phyloP scores from a whole-genome alignment of 1,140 invertebrate genomes.

The Cydia fagiglandana region DNA sequence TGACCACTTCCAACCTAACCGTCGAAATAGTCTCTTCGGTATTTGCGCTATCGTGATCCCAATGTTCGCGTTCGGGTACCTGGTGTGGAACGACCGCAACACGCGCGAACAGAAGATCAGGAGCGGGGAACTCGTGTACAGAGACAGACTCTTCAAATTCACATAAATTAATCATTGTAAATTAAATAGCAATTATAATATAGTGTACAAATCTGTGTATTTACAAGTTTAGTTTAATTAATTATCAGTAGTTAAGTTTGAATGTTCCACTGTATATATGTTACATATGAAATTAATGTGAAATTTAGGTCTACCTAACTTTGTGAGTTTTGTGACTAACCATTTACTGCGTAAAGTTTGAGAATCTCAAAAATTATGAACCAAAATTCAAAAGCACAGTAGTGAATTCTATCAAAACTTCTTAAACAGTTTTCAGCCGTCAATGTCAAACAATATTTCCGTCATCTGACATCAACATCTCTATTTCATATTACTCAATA shows the following conservation, averaged over 20 bases:
- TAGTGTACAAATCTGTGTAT: slow-evolving; percentile 23
- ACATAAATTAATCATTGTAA: slow-evolving; percentile 32
- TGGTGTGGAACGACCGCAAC: slow-evolving; percentile 79
- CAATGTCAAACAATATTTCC: slow-evolving; percentile 2
- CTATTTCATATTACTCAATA: slow-evolving; percentile 33
- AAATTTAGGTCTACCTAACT: no score
- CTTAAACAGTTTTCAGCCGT: neutral
- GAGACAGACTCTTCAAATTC: slow-evolving; percentile 80
- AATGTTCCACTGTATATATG: no score
- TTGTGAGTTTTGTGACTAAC: neutral
- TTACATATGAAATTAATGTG: neutral
- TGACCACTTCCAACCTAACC: slow-evolving; percentile 85
- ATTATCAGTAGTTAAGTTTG: neutral
- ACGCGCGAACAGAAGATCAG: slow-evolving; percentile 80
- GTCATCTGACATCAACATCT: slow-evolving; percentile 34
- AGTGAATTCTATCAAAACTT: neutral
- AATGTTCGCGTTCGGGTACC: slow-evolving; percentile 78
- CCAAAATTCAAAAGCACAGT: neutral
- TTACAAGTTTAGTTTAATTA: slow-evolving; percentile 18
- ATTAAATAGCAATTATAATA: slow-evolving; percentile 31
- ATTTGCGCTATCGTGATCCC: slow-evolving; percentile 80
- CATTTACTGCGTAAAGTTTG: neutral
- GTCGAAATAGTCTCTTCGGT: slow-evolving; percentile 79
- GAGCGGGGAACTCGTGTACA: slow-evolving; percentile 85
- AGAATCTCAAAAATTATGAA: neutral